Conservation (phyloP, 2,797 vertebrate genomes). For the Pangasius djambal region DNA sequence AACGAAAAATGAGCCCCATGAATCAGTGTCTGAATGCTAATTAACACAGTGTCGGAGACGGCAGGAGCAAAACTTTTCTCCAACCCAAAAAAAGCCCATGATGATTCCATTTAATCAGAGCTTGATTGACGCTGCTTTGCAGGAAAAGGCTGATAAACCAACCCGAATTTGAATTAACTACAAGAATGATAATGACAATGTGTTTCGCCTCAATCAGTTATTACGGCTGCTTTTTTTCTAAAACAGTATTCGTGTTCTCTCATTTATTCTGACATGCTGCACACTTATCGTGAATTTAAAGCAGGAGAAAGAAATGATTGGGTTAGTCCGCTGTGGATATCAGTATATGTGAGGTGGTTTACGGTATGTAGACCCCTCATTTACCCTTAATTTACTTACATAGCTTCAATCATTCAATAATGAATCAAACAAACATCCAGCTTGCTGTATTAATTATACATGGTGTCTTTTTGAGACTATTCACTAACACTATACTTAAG, state of each 20-base stretch:
- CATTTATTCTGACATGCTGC: constrained; percentile 38
- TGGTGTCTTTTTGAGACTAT: neutral
- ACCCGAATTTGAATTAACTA: constrained; percentile 57
- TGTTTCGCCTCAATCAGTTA: constrained; percentile 47
- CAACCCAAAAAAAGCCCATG: constrained; percentile 46
- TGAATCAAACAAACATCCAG: neutral
- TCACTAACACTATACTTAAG: neutral
- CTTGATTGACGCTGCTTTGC: constrained; percentile 56
- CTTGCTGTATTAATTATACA: neutral
- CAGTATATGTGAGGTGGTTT: neutral
- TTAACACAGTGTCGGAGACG: constrained; percentile 42
- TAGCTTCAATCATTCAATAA: neutral
- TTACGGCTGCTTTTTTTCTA: constrained; percentile 44
- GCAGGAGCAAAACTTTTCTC: constrained; percentile 52
- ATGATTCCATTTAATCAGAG: constrained; percentile 55
- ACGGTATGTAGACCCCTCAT: neutral
- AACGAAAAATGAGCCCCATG: constrained; percentile 21
- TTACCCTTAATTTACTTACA: neutral
- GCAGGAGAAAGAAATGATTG: constrained; percentile 20
- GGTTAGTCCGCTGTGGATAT: neutral
- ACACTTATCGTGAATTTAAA: constrained; percentile 24
- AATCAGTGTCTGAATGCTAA: constrained; percentile 56
- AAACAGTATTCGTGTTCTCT: constrained; percentile 33
- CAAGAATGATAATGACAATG: constrained; percentile 48
- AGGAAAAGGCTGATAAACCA: constrained; percentile 55